phyloP scores from a whole-genome alignment of 2,113 vertebrate genomes.

The Geothlypis trichas region DNA sequence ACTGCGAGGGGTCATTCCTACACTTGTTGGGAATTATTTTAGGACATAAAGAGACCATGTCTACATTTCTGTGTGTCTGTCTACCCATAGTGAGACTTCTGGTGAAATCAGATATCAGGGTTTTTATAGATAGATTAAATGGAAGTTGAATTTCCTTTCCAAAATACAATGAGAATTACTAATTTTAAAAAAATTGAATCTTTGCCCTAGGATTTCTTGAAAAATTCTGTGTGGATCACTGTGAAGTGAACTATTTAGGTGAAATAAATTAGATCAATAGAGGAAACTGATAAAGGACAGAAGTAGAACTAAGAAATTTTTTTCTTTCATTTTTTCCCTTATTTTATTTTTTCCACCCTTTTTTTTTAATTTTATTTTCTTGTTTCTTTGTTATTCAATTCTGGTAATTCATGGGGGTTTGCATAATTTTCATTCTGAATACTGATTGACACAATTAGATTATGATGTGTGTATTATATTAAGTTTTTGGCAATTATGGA shows the following conservation, averaged over 20 bases:
- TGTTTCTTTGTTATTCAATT: not conserved
- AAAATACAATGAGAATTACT: not conserved
- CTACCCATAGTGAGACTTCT: not conserved
- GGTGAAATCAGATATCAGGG: not conserved
- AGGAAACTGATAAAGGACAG: not conserved
- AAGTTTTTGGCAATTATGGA: constrained; percentile 1
- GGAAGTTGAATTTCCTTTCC: not conserved
- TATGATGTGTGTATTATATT: not conserved
- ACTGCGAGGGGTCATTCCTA: not conserved
- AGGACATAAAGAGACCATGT: not conserved
- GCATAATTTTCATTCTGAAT: not conserved
- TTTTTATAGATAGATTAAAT: not conserved
- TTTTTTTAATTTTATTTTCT: not conserved
- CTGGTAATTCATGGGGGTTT: not conserved
- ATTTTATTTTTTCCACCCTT: not conserved
- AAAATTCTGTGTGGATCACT: not conserved
- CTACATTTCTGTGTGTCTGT: constrained; percentile 37
- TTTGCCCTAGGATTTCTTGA: not conserved
- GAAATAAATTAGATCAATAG: not conserved
- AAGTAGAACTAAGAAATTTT: not conserved
- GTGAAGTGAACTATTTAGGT: not conserved
- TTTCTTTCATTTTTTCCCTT: not conserved
- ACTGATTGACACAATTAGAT: not conserved
- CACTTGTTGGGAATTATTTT: constrained; percentile 19
- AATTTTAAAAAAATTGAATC: not conserved